Evolutionary conservation across 1,140 invertebrate genomes (phyloP).

Genomic region (Pristionchus pacificus): DNA sequence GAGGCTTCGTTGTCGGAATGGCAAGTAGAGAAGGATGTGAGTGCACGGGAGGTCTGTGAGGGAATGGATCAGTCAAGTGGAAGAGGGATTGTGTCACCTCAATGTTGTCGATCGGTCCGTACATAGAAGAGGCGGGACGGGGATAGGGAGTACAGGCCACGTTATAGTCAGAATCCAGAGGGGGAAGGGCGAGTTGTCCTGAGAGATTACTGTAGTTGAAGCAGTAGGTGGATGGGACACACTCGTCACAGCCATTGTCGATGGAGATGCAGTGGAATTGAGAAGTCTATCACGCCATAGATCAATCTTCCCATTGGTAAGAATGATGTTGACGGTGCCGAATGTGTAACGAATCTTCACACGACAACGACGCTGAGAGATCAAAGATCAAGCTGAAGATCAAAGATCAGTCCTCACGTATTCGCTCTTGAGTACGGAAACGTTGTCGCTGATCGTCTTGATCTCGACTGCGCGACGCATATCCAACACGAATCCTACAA

Average conservation of each 20-base stretch:
- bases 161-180: too few relatives aligned
- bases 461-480: neutral
- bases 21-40: too few relatives aligned
- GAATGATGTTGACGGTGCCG: neutral
- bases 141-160: too few relatives aligned
- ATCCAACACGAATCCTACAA: neutral
- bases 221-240: too few relatives aligned
- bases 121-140: too few relatives aligned
- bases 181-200: too few relatives aligned
- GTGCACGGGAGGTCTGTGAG: too few relatives aligned
- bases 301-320: neutral
- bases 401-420: neutral
- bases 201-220: too few relatives aligned
- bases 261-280: neutral
- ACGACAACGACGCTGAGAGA: neutral
- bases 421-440: neutral
- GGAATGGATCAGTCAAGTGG: too few relatives aligned
- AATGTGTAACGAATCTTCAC: neutral
- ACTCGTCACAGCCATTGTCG: neutral
- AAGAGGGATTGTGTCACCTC: too few relatives aligned
- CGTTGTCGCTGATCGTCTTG: neutral
- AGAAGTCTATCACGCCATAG: neutral
- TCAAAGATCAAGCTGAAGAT: neutral
- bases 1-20: too few relatives aligned
- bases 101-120: too few relatives aligned